These are phyloP conservation scores for Notothenia coriiceps DNA, from an alignment of 2,113 vertebrate genomes.

Conservation along the genomic window DNA sequence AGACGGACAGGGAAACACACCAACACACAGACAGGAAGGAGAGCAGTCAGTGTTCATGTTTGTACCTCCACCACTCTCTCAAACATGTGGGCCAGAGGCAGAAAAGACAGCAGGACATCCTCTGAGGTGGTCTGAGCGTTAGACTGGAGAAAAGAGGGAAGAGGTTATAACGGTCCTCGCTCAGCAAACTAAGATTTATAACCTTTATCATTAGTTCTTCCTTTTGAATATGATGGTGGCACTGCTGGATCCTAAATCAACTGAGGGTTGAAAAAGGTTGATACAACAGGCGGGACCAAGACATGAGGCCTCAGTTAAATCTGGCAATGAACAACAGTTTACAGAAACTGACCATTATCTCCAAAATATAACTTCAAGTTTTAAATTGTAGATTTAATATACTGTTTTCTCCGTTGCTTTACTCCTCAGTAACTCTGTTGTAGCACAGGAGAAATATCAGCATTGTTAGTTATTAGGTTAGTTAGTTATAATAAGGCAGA, in stretches of 20 bases:
- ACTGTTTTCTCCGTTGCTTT: not conserved
- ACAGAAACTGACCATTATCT: too few species aligned
- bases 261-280: too few species aligned
- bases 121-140: constrained; percentile 16
- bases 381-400: not conserved
- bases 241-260: not conserved
- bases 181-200: not conserved
- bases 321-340: too few species aligned
- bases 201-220: not conserved
- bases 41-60: not conserved
- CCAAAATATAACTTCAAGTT: too few species aligned
- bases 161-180: not conserved
- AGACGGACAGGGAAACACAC: not conserved
- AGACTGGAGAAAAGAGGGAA: constrained; percentile 37
- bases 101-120: constrained; percentile 59
- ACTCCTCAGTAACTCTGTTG: not conserved
- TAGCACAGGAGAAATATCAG: not conserved
- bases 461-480: not conserved
- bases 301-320: too few species aligned
- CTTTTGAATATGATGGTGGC: not conserved
- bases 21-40: constrained; percentile 3
- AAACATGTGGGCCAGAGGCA: constrained; percentile 65
- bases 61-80: constrained; percentile 60
- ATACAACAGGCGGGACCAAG: too few species aligned
- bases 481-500: not conserved